These are phyloP conservation scores for Scophthalmus maximus DNA, from an alignment of 2,113 vertebrate species.

Conservation along the genomic window DNA sequence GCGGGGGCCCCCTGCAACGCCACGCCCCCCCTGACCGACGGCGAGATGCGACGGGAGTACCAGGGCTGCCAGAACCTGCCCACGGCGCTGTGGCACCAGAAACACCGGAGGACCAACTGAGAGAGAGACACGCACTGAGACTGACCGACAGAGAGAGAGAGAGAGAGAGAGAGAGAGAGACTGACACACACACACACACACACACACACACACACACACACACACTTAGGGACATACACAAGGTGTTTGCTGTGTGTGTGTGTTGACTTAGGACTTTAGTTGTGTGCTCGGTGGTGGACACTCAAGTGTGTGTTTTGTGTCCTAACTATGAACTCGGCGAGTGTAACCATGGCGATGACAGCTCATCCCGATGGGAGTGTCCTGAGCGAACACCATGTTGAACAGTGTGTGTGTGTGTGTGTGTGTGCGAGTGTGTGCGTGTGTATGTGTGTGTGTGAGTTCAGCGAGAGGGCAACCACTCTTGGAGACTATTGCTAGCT, in stretches of 20 bases:
- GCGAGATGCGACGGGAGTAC: slow-evolving; percentile 82
- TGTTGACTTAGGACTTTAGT: slow-evolving; percentile 18
- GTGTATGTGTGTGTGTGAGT: slow-evolving; percentile 52
- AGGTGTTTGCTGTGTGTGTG: background rate
- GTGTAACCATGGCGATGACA: slow-evolving; percentile 52
- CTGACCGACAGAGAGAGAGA: background rate
- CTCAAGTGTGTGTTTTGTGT: slow-evolving; percentile 41
- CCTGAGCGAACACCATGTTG: slow-evolving; percentile 47
- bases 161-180: background rate
- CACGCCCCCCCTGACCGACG: slow-evolving; percentile 83
- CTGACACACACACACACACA: slow-evolving; percentile 4
- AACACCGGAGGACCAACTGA: slow-evolving; percentile 59
- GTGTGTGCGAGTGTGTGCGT: slow-evolving; percentile 51
- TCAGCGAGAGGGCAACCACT: slow-evolving; percentile 67
- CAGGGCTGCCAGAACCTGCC: slow-evolving; percentile 89
- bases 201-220: background rate
- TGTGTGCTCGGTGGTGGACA: background rate
- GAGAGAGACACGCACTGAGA: slow-evolving; percentile 11
- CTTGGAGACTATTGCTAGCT: slow-evolving; percentile 41
- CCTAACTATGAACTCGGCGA: slow-evolving; percentile 42
- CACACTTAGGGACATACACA: background rate
- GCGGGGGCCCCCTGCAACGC: slow-evolving; percentile 84
- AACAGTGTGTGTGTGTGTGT: slow-evolving; percentile 21
- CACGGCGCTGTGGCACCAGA: slow-evolving; percentile 85
- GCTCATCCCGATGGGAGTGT: slow-evolving; percentile 58